Evolutionary conservation across 37 sponge, comb jelly and placozoan genomes (phyloP).

Genomic region (Theonella swinhoei): DNA sequence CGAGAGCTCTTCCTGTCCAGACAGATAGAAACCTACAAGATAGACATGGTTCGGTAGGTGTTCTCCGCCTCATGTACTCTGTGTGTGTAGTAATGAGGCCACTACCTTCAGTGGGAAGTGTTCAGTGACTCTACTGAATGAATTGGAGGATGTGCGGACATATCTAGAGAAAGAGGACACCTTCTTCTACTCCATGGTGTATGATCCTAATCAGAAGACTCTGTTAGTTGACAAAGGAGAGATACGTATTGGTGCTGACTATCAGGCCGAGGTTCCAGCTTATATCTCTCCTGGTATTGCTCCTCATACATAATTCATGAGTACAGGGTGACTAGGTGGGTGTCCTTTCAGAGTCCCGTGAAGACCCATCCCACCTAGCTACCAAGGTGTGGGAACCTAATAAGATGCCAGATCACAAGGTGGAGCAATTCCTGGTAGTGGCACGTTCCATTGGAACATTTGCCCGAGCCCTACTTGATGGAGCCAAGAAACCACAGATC

Average conservation of each 20-base stretch:
- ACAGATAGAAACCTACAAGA: constrained; percentile 91
- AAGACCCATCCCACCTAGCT: constrained; percentile 31
- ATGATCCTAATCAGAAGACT: constrained; percentile 89
- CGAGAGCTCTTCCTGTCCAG: constrained; percentile 91
- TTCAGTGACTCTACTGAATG: constrained; percentile 83
- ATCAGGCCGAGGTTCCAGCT: constrained; percentile 86
- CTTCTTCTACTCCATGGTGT: constrained; percentile 95
- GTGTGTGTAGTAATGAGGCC: background rate
- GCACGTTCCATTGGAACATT: constrained; percentile 96
- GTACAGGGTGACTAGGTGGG: too few species aligned
- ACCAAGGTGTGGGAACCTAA: constrained; percentile 84
- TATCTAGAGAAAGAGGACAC: constrained; percentile 88
- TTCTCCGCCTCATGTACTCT: background rate
- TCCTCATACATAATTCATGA: background rate
- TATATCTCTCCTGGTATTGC: constrained; percentile 32
- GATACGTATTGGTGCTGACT: constrained; percentile 85
- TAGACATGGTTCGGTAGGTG: constrained; percentile 89
- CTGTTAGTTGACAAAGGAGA: constrained; percentile 91
- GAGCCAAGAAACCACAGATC: constrained; percentile 89
- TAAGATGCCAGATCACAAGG: constrained; percentile 76
- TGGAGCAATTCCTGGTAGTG: constrained; percentile 92
- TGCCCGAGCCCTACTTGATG: constrained; percentile 92
- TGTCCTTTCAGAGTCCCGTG: constrained; percentile 24
- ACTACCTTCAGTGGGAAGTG: constrained; percentile 80
- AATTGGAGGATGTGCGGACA: constrained; percentile 72